Base-by-base conservation (phyloP, 2,113 vertebrate genomes). In the Nyctereutes procyonoides region DNA sequence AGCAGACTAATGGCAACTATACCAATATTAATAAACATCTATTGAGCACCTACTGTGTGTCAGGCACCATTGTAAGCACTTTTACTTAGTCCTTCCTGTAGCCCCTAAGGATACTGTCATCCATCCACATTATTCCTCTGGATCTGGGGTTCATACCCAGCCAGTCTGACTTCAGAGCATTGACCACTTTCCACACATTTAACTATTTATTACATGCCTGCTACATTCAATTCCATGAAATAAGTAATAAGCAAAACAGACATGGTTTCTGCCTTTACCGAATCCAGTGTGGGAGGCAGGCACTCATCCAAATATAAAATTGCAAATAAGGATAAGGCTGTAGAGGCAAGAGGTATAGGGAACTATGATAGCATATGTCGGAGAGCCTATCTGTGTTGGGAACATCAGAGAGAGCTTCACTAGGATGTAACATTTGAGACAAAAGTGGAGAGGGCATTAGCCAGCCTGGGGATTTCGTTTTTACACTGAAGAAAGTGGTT, bases 111-210 rank as follows among this genome's bases (percentile, higher is more conserved):
- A 65, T 38, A 24, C n/a, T 83, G 20, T 77, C n/a, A 56, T 76
- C n/a, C 53, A 69, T 82, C 48, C 56, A 58, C 9, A 28, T 63
- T 81, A 51, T 58, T 30, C 16, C 19, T 63, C n/a, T 48, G 67
- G 51, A 87, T 69, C 74, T 96, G 62, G 24, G 65, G 43, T 92
- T 96, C 53, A 95, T 69, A 69, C 22, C 38, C 51, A 86, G 38
- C 20, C 15, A 51, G 17, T 43, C 3, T 65, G 53, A 58, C 71
- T 62, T n/a, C 5, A 93, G 86, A 86, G 60, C 8, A 32, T 90
- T 85, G 53, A 30, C 63, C 53, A 24, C 17, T 35, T 48, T 81
- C 35, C 16, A 55, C 71, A 14, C 48, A 71, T 58, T 80, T 43
- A 51, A 35, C 58, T 56, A 26, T 24, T 81, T 85, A 26, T 76